Percentiles rank a stretch among this genome's conserved stretches.
Conservation (phyloP, 2,113 vertebrate genomes). For the Octodon degus region DNA sequence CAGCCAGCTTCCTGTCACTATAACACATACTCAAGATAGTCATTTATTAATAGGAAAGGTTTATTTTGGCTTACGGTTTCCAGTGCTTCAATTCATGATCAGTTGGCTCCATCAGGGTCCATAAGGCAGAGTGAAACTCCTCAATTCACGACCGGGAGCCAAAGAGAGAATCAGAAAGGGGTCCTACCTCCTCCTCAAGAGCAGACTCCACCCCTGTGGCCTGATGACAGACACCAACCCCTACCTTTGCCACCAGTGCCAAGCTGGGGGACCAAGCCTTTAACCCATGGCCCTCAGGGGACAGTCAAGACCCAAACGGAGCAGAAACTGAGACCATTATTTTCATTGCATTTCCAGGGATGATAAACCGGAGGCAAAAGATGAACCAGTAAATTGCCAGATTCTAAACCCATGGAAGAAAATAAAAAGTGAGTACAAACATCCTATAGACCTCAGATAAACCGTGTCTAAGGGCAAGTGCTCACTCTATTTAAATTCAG, state of each 20-base stretch:
- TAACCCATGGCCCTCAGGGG: background rate
- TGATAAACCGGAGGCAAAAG: slow-evolving; percentile 17
- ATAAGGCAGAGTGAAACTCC: background rate
- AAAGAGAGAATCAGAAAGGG: background rate
- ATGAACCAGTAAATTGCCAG: background rate
- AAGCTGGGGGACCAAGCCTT: background rate
- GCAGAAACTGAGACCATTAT: background rate
- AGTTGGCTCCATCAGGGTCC: too few relatives aligned
- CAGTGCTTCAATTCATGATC: background rate
- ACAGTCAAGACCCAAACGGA: background rate
- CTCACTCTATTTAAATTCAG: slow-evolving; percentile 22
- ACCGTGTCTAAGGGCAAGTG: background rate
- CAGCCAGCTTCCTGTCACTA: background rate
- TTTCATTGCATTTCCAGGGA: background rate
- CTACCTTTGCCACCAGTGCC: background rate
- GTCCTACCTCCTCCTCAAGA: background rate
- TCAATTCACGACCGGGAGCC: background rate
- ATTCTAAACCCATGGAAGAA: slow-evolving; percentile 13
- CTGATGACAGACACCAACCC: background rate
- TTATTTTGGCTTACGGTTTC: background rate
- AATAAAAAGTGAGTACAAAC: background rate
- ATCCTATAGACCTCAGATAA: slow-evolving; percentile 13
- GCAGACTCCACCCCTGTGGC: background rate
- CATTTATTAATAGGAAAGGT: background rate
- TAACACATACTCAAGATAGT: background rate